Conservation (phyloP, 1,140 invertebrate genomes). For the Atta cephalotes region DNA sequence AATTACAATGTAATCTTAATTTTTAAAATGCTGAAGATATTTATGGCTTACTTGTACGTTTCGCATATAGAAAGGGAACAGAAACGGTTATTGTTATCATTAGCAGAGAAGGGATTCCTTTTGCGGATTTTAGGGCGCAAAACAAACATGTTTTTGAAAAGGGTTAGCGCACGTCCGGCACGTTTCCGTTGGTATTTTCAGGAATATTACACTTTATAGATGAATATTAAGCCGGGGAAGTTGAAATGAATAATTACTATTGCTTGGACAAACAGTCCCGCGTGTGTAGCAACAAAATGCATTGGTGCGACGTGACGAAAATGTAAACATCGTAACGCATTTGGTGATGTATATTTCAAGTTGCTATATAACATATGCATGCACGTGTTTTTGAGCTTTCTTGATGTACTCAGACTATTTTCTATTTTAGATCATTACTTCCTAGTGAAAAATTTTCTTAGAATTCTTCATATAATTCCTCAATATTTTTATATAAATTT, state of each 20-base stretch:
- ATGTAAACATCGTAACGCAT: slow-evolving; percentile 31
- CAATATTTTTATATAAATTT: no score
- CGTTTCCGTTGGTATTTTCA: slow-evolving; percentile 51
- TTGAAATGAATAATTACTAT: slow-evolving; percentile 31
- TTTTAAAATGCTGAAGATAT: neutral
- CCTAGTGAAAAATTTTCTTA: neutral
- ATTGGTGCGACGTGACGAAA: slow-evolving; percentile 23
- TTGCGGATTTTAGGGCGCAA: slow-evolving; percentile 14
- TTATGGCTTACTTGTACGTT: neutral
- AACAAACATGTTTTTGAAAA: slow-evolving; percentile 22
- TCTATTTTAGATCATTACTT: neutral
- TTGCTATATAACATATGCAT: neutral
- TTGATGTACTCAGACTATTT: neutral
- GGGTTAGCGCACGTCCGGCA: slow-evolving; percentile 21
- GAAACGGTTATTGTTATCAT: slow-evolving; percentile 24
- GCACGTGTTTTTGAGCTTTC: neutral
- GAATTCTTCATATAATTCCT: neutral
- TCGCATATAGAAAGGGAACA: slow-evolving; percentile 1
- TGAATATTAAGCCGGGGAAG: neutral
- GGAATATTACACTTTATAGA: slow-evolving; percentile 15
- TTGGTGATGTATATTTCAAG: slow-evolving; percentile 1
- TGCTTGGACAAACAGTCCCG: neutral
- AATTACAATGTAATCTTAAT: slow-evolving; percentile 3
- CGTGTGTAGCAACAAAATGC: neutral
- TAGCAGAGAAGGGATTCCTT: neutral